These are phyloP conservation scores for Elegia similella DNA, from an alignment of 2,888 invertebrate genomes.

Conservation along the genomic window DNA sequence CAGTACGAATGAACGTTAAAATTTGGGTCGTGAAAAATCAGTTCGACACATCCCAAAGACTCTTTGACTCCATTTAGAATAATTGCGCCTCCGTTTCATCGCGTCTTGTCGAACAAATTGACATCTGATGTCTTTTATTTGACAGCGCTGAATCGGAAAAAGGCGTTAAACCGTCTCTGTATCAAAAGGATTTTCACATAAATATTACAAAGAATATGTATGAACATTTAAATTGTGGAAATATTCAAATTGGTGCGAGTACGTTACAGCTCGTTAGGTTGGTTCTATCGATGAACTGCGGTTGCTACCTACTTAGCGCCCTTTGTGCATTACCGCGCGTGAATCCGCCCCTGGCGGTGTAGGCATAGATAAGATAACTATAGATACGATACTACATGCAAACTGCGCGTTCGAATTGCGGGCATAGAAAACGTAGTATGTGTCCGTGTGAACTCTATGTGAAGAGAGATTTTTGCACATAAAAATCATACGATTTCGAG, in stretches of 20 bases:
- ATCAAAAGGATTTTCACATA: neutral
- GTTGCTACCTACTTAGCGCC: conserved; percentile 57
- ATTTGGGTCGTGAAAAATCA: neutral
- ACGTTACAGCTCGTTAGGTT: conserved; percentile 39
- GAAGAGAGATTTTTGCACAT: too few species aligned
- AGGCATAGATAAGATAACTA: too few species aligned
- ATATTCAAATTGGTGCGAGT: conserved; percentile 40
- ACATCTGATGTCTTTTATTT: conserved; percentile 13
- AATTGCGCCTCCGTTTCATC: neutral
- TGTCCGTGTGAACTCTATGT: too few species aligned
- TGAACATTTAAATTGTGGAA: conserved; percentile 23
- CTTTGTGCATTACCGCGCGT: conserved; percentile 64
- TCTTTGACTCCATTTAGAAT: neutral
- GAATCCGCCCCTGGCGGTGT: conserved; percentile 39
- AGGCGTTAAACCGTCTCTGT: neutral
- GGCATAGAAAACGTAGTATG: too few species aligned
- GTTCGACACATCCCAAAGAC: neutral
- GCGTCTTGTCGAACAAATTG: conserved; percentile 4
- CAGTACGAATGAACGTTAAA: neutral
- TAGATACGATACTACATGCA: too few species aligned
- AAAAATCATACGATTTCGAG: too few species aligned
- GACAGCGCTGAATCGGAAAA: conserved; percentile 10
- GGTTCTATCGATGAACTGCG: conserved; percentile 56
- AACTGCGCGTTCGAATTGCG: too few species aligned
- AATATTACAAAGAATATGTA: neutral